These are phyloP conservation scores for Phrynocephalus forsythii DNA, from an alignment of 2,797 vertebrate genomes.

Conservation along the genomic window DNA sequence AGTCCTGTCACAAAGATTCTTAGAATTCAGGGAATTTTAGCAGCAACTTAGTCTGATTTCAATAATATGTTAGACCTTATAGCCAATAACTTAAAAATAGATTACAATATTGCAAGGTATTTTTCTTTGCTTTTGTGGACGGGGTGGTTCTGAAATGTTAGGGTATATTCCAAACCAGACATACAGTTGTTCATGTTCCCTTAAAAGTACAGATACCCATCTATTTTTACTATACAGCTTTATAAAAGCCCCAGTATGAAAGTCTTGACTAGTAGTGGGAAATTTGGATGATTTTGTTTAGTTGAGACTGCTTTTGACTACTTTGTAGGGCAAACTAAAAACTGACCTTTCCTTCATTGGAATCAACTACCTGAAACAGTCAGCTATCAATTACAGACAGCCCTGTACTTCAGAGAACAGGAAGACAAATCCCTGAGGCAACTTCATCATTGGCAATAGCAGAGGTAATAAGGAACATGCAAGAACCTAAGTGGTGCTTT, in stretches of 20 bases:
- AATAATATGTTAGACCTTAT: background rate
- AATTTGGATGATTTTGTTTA: background rate
- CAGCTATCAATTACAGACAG: background rate
- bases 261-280: background rate
- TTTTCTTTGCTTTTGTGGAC: background rate
- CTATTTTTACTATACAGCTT: background rate
- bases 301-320: background rate
- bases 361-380: slow-evolving; percentile 21
- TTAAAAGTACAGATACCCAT: background rate
- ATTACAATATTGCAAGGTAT: background rate
- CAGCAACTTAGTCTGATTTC: background rate
- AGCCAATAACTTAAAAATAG: background rate
- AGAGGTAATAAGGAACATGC: background rate
- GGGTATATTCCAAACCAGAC: background rate
- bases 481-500: background rate
- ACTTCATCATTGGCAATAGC: background rate
- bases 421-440: background rate
- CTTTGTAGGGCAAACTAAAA: slow-evolving; percentile 15
- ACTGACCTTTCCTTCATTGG: slow-evolving; percentile 16
- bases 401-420: background rate
- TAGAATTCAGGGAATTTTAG: background rate
- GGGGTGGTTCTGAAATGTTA: background rate
- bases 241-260: background rate
- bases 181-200: background rate
- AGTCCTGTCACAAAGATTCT: background rate